phyloP scores from a whole-genome alignment of 2,888 invertebrate genomes.

The Cryptus armator region DNA sequence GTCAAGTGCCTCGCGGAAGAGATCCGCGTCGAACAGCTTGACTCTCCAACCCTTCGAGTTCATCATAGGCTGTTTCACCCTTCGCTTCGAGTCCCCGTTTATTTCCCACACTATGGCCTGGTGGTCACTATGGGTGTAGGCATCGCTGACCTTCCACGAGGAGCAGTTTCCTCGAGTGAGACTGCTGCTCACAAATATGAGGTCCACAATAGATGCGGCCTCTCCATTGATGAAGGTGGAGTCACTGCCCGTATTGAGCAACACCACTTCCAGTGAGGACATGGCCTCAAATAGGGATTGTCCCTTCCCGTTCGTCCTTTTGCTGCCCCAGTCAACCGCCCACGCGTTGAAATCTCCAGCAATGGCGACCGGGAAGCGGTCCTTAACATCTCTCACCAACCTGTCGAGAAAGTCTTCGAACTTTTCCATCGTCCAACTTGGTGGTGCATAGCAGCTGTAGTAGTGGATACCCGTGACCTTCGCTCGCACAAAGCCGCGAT shows the following conservation, averaged over 20 bases:
- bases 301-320: slow-evolving; percentile 60
- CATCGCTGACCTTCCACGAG: slow-evolving; percentile 64
- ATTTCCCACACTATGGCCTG: slow-evolving; percentile 39
- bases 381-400: slow-evolving; percentile 54
- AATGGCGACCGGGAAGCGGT: slow-evolving; percentile 59
- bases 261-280: slow-evolving; percentile 44
- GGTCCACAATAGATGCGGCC: slow-evolving; percentile 61
- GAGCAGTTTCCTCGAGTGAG: slow-evolving; percentile 55
- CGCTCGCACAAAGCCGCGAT: too few relatives aligned
- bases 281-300: slow-evolving; percentile 60
- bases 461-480: too few relatives aligned
- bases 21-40: slow-evolving; percentile 25
- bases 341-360: slow-evolving; percentile 68
- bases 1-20: background rate
- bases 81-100: background rate
- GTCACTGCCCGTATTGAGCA: slow-evolving; percentile 4
- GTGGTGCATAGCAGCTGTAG: too few relatives aligned
- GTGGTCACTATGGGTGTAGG: slow-evolving; percentile 59
- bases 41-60: slow-evolving; percentile 24
- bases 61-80: background rate
- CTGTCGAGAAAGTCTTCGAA: background rate
- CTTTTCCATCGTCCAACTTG: too few relatives aligned
- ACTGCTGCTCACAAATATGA: slow-evolving; percentile 68
- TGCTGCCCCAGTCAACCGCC: slow-evolving; percentile 69
- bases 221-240: slow-evolving; percentile 57